phyloP scores from a whole-genome alignment of 2,797 vertebrate species.

The Spinibarbus caldwelli region DNA sequence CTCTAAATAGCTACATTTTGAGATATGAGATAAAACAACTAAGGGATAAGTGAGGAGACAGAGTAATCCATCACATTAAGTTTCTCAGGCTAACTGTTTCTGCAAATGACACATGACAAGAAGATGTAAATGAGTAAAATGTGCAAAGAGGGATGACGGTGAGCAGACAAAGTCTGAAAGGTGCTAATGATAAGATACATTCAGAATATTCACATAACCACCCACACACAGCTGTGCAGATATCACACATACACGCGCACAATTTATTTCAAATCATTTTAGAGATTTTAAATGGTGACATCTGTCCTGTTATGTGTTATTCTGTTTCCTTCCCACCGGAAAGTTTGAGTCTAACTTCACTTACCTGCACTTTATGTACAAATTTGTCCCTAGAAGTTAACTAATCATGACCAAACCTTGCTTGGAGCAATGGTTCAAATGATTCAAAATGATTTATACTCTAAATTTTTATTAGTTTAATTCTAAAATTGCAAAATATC shows the following conservation, averaged over 20 bases:
- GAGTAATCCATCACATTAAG: constrained; percentile 61
- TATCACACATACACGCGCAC: constrained; percentile 19
- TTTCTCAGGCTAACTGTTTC: constrained; percentile 3
- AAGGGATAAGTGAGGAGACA: constrained; percentile 30
- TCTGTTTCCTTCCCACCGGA: neutral
- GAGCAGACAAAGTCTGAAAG: constrained; percentile 53
- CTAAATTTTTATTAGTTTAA: too few relatives aligned
- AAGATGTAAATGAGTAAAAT: constrained; percentile 36
- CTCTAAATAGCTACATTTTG: neutral
- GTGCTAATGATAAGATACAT: constrained; percentile 46
- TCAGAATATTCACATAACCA: constrained; percentile 36
- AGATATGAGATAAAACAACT: neutral
- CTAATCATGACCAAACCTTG: neutral
- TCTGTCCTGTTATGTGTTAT: constrained; percentile 15
- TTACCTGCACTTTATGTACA: neutral
- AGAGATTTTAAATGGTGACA: constrained; percentile 40
- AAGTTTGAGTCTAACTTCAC: neutral
- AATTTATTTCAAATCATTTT: neutral
- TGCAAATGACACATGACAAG: constrained; percentile 18
- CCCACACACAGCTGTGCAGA: constrained; percentile 38
- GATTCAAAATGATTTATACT: too few relatives aligned
- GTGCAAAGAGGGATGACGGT: constrained; percentile 30
- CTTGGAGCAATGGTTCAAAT: neutral
- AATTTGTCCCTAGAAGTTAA: neutral
- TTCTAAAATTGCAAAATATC: neutral